Base-by-base conservation (phyloP, 2,888 invertebrate genomes). In the Lycophotia porphyrea region DNA sequence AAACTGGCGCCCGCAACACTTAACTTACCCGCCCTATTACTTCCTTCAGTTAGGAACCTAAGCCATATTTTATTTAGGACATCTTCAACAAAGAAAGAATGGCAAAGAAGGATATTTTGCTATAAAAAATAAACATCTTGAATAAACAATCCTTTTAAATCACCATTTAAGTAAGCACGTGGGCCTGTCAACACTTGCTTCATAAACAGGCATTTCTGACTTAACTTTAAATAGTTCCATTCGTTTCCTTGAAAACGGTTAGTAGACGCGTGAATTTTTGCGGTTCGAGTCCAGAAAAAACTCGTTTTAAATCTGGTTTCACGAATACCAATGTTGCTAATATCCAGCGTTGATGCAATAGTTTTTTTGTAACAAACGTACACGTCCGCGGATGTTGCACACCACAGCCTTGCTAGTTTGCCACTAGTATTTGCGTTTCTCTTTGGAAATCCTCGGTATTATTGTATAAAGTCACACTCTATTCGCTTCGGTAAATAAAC, bases 281-380 rank as follows among this genome's bases (percentile, higher is more conserved):
- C 76, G 73, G 66, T 58, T 36, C 7, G 73, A 71, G 68, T 82
- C 73, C 88, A 80, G 78, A 80, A 84, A 77, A 78, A 87, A 88
- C 88, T 86, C 68, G 87, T 86, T 86, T 74, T 74, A 64, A 71
- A 85, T 85, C 88, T 79, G 84, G 90, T 90, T 88, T 81, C 76
- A 55, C 71, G 78, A 83, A 82, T 79, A 27, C 84, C 80, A 82
- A 80, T 82, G 84, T 87, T 88, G 86, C 88, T 84, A 88, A 89
- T 82, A 89, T 88, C 87, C 87, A 88, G 81, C 82, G 78, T 81
- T 88, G 82, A 84, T 85, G 92, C 87, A 91, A 90, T 82, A 72
- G 52, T 78, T 86, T 85, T 87, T 88, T 85, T 84, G 82, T 87
- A 81, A 80, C 82, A 75, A 84, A 85, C 79, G 49, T 83, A 84